These are phyloP conservation scores for Orthosia gothica DNA, from an alignment of 2,888 invertebrate species.

Conservation along the genomic window DNA sequence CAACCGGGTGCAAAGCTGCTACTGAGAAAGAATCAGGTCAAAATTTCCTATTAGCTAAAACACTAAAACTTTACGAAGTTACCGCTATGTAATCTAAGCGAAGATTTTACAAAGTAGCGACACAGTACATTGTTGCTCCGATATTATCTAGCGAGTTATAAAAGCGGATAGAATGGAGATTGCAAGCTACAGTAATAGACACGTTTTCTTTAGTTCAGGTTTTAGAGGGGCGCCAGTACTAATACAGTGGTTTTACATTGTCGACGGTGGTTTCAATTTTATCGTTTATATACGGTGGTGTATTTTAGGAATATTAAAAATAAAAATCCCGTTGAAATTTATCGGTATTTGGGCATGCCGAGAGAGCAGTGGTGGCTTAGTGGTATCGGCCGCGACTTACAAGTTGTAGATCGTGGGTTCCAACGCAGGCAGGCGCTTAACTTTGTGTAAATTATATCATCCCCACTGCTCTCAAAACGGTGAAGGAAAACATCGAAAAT, in stretches of 20 bases:
- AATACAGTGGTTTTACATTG: background rate
- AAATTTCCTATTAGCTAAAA: background rate
- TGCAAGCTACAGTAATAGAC: constrained; percentile 35
- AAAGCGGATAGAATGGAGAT: constrained; percentile 47
- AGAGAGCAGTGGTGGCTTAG: too few species aligned
- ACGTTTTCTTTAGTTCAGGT: constrained; percentile 25
- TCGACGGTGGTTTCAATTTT: background rate
- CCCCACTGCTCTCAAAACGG: too few species aligned
- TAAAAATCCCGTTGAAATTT: too few species aligned
- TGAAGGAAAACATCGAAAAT: too few species aligned
- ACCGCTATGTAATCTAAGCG: background rate
- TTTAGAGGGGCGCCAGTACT: background rate
- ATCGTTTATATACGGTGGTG: too few species aligned
- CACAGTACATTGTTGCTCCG: constrained; percentile 29
- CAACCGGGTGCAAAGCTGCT: background rate
- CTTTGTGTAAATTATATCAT: too few species aligned
- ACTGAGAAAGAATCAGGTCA: background rate
- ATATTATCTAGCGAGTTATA: constrained; percentile 45
- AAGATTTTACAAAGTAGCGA: constrained; percentile 40
- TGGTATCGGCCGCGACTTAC: too few species aligned
- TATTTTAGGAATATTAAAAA: background rate
- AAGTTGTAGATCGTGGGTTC: too few species aligned
- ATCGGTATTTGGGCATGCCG: background rate
- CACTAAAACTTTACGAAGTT: constrained; percentile 15
- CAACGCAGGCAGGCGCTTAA: too few species aligned